These are phyloP conservation scores for Varecia variegata DNA, from an alignment of 2,797 vertebrate species.

Conservation along the genomic window DNA sequence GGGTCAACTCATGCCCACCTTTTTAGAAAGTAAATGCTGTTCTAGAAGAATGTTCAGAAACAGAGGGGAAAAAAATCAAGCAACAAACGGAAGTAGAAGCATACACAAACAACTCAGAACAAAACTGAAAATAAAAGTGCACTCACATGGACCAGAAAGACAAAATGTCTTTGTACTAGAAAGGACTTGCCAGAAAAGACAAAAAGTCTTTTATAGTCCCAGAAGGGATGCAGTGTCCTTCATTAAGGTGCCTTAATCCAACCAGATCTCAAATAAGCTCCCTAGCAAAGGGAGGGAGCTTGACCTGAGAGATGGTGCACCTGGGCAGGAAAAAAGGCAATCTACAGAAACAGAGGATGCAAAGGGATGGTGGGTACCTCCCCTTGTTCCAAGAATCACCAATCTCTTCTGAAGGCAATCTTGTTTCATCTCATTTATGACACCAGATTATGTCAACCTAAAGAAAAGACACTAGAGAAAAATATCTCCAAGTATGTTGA, in stretches of 20 bases:
- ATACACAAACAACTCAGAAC: background rate
- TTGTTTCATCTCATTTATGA: background rate
- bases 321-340: background rate
- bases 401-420: background rate
- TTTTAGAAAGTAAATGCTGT: background rate
- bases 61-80: background rate
- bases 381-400: background rate
- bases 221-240: background rate
- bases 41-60: background rate
- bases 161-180: background rate
- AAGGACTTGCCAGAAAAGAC: background rate
- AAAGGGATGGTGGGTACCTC: background rate
- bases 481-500: background rate
- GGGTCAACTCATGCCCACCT: background rate
- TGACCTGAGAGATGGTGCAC: background rate
- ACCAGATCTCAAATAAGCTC: background rate
- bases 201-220: background rate
- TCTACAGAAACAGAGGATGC: no score
- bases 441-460: background rate
- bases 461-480: background rate
- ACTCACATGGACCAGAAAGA: background rate
- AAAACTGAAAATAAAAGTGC: background rate
- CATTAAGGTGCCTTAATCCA: background rate
- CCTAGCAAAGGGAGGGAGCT: background rate
- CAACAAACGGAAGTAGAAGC: background rate